Conservation (phyloP, 1,140 invertebrate genomes). For the Sinonovacula constricta region DNA sequence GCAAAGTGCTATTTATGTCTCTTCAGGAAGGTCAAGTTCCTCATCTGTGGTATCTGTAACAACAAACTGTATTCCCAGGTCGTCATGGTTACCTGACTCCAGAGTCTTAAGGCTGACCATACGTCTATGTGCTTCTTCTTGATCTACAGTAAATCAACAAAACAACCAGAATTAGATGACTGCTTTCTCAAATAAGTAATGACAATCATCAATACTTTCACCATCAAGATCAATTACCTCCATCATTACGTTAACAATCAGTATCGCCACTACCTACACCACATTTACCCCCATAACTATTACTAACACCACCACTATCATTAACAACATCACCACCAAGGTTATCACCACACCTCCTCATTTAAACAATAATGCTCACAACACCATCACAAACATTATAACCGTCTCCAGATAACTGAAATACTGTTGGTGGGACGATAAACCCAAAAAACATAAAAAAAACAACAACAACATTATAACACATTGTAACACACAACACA, state of each 20-base stretch:
- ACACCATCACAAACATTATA: too few relatives aligned
- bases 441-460: too few relatives aligned
- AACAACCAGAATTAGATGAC: background rate
- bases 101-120: constrained; percentile 1
- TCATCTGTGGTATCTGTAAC: constrained; percentile 24
- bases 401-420: too few relatives aligned
- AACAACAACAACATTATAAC: too few relatives aligned
- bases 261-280: background rate
- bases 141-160: constrained; percentile 13
- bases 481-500: too few relatives aligned
- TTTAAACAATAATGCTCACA: too few relatives aligned
- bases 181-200: background rate
- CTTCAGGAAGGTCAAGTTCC: background rate
- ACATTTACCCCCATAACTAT: background rate
- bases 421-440: too few relatives aligned
- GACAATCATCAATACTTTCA: too few relatives aligned
- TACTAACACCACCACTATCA: background rate
- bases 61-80: constrained; percentile 38
- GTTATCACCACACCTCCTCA: too few relatives aligned
- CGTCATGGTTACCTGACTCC: constrained; percentile 8
- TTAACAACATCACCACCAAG: background rate
- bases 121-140: constrained; percentile 46
- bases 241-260: background rate
- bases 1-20: too few relatives aligned
- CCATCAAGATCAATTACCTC: background rate